These are phyloP conservation scores for Scaeva pyrastri DNA, from an alignment of 2,888 invertebrate genomes.

Conservation along the genomic window DNA sequence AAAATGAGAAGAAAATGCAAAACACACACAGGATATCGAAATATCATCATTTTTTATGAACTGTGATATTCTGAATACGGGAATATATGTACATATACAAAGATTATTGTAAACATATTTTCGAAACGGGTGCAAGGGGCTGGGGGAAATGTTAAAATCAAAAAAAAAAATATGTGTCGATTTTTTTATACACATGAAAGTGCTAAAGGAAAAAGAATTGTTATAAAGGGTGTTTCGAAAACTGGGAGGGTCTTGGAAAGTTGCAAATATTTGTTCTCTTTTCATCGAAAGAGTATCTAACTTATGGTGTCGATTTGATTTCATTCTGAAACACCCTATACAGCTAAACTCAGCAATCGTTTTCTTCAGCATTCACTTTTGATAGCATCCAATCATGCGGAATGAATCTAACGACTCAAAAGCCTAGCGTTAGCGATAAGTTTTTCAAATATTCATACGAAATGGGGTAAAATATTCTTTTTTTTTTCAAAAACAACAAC, in stretches of 20 bases:
- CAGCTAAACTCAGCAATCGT: neutral
- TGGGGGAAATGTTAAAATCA: neutral
- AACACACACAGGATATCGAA: conserved; percentile 57
- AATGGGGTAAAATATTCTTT: conserved; percentile 64
- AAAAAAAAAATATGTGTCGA: conserved; percentile 1
- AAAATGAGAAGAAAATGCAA: conserved; percentile 72
- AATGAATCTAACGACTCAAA: conserved; percentile 73
- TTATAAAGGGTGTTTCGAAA: neutral
- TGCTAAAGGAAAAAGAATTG: conserved; percentile 13
- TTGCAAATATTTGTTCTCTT: no score
- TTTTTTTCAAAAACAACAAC: conserved; percentile 35
- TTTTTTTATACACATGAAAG: conserved; percentile 6
- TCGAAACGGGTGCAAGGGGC: neutral
- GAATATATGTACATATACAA: conserved; percentile 25
- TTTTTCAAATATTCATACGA: conserved; percentile 70
- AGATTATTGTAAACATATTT: conserved; percentile 9
- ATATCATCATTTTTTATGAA: conserved; percentile 66
- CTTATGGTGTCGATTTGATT: no score
- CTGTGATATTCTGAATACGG: conserved; percentile 29
- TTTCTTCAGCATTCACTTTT: conserved; percentile 59
- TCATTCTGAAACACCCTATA: neutral
- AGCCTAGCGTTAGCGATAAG: conserved; percentile 73
- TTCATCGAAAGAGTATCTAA: no score
- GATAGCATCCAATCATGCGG: conserved; percentile 70
- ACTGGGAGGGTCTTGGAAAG: no score